Percentiles rank a stretch among this genome's conserved stretches.
Conservation (phyloP, 2,113 vertebrate species). For the Malurus melanocephalus region DNA sequence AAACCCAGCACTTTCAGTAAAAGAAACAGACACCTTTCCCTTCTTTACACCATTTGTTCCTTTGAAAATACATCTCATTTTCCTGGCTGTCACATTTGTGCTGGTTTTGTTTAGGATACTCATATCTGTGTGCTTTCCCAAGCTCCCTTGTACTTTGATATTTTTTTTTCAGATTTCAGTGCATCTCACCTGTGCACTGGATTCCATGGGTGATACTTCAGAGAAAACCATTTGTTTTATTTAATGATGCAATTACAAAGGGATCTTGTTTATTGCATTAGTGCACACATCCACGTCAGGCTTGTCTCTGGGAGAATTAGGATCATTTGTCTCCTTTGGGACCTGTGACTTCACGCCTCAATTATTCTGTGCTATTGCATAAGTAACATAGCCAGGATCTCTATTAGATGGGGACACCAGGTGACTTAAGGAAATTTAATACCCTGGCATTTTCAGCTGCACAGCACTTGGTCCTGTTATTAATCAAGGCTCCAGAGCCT, state of each 20-base stretch:
- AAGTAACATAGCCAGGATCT: slow-evolving; percentile 42
- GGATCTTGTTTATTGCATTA: slow-evolving; percentile 17
- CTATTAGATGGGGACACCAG: slow-evolving; percentile 38
- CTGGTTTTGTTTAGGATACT: neutral
- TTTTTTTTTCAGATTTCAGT: neutral
- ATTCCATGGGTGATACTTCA: neutral
- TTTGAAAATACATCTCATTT: neutral
- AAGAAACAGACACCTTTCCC: neutral
- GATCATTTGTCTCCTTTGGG: slow-evolving; percentile 33
- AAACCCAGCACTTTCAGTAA: neutral
- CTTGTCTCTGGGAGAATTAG: slow-evolving; percentile 33
- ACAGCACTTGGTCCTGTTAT: slow-evolving; percentile 41
- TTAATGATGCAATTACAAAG: slow-evolving; percentile 42
- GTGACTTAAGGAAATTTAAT: slow-evolving; percentile 54
- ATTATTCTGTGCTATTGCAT: slow-evolving; percentile 23
- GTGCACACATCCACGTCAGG: neutral
- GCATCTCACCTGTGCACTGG: neutral
- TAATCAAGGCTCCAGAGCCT: slow-evolving; percentile 53
- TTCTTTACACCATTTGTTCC: neutral
- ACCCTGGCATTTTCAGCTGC: slow-evolving; percentile 45
- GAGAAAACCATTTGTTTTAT: slow-evolving; percentile 21
- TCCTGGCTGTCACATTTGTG: neutral
- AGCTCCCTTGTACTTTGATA: neutral
- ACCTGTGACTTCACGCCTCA: slow-evolving; percentile 31
- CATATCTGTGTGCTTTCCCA: neutral